These are phyloP conservation scores for Geotrupes spiniger DNA, from an alignment of 2,888 invertebrate species.

Conservation along the genomic window DNA sequence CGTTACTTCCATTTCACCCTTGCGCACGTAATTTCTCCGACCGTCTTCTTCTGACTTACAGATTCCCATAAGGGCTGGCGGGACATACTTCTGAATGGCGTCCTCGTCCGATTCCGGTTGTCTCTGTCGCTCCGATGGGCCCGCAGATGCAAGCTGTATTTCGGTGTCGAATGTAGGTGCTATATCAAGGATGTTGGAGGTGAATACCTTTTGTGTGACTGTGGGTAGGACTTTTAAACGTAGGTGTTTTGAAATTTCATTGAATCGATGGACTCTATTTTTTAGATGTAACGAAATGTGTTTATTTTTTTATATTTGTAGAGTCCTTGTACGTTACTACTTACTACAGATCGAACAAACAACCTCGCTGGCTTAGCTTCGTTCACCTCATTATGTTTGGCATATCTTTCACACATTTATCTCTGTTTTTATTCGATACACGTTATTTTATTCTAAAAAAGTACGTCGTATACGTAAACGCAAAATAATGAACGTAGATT, in stretches of 20 bases:
- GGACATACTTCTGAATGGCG: constrained; percentile 7
- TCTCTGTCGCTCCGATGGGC: constrained; percentile 3
- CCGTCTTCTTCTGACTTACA: constrained; percentile 10
- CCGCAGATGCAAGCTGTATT: constrained; percentile 21
- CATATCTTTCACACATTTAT: too few species aligned
- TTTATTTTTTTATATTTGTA: too few species aligned
- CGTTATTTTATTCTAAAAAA: too few species aligned
- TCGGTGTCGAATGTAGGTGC: constrained; percentile 41
- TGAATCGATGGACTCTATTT: constrained; percentile 11
- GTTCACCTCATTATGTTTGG: too few species aligned
- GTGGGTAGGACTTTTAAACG: constrained; percentile 25
- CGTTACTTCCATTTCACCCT: constrained; percentile 17
- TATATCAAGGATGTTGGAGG: constrained; percentile 41
- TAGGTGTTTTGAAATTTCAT: constrained; percentile 30
- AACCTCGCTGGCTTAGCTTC: too few species aligned
- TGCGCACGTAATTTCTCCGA: constrained; percentile 12
- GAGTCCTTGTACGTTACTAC: too few species aligned
- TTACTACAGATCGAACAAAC: too few species aligned
- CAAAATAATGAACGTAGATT: too few species aligned
- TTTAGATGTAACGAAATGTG: neutral
- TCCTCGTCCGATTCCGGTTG: neutral
- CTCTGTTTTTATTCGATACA: too few species aligned
- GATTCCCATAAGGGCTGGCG: neutral
- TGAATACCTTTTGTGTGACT: constrained; percentile 36
- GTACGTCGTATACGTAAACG: too few species aligned